Percentiles rank a stretch among this genome's conserved stretches.
Evolutionary conservation across 1,140 invertebrate genomes (phyloP).

Genomic region (Ostrea denselamellosa): DNA sequence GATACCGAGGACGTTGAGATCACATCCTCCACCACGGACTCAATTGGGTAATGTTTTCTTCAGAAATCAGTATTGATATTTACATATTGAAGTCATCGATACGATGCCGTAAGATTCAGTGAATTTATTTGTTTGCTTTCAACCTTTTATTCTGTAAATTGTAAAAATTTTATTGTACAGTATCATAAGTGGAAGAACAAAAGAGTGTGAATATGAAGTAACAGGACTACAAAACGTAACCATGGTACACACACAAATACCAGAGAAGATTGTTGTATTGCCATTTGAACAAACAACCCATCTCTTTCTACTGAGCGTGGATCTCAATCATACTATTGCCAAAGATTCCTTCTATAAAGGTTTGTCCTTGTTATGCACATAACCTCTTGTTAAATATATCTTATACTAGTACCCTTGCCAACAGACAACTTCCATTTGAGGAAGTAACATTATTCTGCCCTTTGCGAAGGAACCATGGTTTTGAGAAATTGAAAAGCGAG

Average conservation of each 20-base stretch:
- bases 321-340: neutral
- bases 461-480: too few species aligned
- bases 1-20: neutral
- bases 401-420: too few species aligned
- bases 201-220: constrained; percentile 59
- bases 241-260: constrained; percentile 59
- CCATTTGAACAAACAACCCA: neutral
- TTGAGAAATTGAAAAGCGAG: too few species aligned
- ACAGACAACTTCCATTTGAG: too few species aligned
- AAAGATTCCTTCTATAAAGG: constrained; percentile 49
- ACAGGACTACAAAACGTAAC: constrained; percentile 49
- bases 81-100: too few species aligned
- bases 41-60: neutral
- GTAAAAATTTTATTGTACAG: constrained; percentile 46
- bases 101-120: too few species aligned
- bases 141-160: neutral
- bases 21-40: neutral
- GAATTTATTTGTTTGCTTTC: too few species aligned
- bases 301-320: constrained; percentile 53
- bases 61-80: too few species aligned
- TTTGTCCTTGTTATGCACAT: neutral
- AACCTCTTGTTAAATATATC: neutral
- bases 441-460: too few species aligned
- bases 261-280: constrained; percentile 44
- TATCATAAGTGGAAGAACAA: constrained; percentile 58